phyloP scores from a whole-genome alignment of 2,113 vertebrate species.

The Chunga burmeisteri region DNA sequence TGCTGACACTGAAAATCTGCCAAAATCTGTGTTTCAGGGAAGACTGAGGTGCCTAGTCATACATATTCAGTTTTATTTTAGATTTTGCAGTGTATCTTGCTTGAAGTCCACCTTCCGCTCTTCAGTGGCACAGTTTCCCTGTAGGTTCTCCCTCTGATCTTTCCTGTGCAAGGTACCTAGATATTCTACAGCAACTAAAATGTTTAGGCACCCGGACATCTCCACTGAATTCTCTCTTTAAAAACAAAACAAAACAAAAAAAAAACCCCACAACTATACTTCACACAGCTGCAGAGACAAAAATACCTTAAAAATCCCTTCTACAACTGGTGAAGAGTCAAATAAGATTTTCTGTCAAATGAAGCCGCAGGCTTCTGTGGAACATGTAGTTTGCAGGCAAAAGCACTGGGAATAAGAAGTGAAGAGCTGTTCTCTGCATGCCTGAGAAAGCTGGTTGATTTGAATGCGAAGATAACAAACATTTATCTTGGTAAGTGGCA shows the following conservation, averaged over 20 bases:
- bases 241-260: not conserved
- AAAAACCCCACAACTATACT: not conserved
- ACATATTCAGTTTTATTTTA: not conserved
- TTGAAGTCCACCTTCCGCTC: not conserved
- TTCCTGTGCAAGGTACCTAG: not conserved
- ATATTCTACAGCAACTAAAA: not conserved
- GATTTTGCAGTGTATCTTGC: not conserved
- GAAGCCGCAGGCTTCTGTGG: not conserved
- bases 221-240: not conserved
- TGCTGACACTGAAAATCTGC: not conserved
- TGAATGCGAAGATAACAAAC: conserved; percentile 19
- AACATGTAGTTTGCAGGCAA: not conserved
- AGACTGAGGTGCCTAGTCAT: not conserved
- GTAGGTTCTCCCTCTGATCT: not conserved
- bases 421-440: not conserved
- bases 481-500: conserved; percentile 38
- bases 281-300: not conserved
- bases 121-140: not conserved
- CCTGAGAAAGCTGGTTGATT: not conserved
- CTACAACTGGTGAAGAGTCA: not conserved
- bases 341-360: not conserved
- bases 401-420: not conserved
- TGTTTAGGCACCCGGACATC: not conserved
- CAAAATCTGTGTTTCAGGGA: not conserved
- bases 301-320: not conserved